Conservation (phyloP, 2,113 vertebrate genomes). For the Pedionomus torquatus region DNA sequence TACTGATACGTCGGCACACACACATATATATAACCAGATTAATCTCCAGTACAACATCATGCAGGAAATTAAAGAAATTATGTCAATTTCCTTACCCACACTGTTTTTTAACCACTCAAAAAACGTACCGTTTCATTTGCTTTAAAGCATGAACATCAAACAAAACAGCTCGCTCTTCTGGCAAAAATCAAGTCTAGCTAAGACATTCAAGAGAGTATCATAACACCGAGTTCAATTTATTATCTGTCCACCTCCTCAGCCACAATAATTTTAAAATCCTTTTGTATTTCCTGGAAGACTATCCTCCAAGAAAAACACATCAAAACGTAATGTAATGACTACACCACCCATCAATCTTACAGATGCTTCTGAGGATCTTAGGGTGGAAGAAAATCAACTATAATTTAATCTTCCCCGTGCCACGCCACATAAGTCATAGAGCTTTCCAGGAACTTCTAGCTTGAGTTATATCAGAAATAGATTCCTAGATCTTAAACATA, state of each 20-base stretch:
- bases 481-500: conserved; percentile 56
- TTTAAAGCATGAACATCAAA: background rate
- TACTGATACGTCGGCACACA: background rate
- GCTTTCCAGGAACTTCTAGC: conserved; percentile 48
- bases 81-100: background rate
- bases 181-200: background rate
- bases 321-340: background rate
- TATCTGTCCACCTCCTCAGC: conserved; percentile 20
- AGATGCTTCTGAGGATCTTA: conserved; percentile 17
- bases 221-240: conserved; percentile 1
- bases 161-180: background rate
- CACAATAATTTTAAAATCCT: conserved; percentile 14
- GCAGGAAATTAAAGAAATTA: background rate
- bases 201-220: background rate
- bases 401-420: conserved; percentile 37
- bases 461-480: conserved; percentile 37
- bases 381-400: conserved; percentile 37
- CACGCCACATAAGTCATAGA: background rate
- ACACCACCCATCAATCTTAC: background rate
- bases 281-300: conserved; percentile 6
- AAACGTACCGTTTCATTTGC: background rate
- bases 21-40: background rate
- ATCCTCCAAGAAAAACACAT: conserved; percentile 3
- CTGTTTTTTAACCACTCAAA: background rate
- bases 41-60: background rate